A percentile compares a stretch with the other conserved stretches of the same genome.
phyloP scores from a whole-genome alignment of 2,113 vertebrate genomes.

The Alexandromys fortis region DNA sequence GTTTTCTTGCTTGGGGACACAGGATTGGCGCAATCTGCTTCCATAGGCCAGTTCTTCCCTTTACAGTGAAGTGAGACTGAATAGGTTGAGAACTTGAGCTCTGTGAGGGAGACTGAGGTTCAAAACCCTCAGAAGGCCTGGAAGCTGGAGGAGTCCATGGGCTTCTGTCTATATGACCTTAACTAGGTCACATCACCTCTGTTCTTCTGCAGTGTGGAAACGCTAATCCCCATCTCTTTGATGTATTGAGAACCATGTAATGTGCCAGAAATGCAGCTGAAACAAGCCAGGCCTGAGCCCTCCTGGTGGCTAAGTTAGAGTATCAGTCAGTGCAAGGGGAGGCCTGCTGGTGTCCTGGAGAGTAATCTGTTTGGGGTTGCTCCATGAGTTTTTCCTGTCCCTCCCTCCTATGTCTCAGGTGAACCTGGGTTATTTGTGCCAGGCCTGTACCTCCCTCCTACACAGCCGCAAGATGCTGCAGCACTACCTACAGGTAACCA shows the following conservation, averaged over 20 bases:
- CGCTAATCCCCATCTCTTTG: neutral
- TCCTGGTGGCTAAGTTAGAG: neutral
- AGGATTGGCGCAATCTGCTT: neutral
- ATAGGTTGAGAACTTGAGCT: neutral
- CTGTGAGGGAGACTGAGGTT: neutral
- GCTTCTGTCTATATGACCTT: neutral
- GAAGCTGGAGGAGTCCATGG: neutral
- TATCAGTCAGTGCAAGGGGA: neutral
- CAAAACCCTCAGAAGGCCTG: neutral
- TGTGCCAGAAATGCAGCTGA: neutral
- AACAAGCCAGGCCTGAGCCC: neutral
- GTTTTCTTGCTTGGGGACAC: neutral
- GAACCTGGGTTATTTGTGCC: conserved; percentile 96
- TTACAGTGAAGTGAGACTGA: neutral
- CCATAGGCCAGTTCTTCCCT: neutral
- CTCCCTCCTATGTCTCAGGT: conserved; percentile 86
- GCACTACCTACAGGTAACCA: conserved; percentile 95
- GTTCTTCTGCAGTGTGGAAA: neutral
- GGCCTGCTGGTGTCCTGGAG: neutral
- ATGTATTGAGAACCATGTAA: no score
- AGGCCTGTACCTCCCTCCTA: conserved; percentile 97
- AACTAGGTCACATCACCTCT: neutral
- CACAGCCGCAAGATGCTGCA: conserved; percentile 99
- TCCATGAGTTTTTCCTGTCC: neutral
- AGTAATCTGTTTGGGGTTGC: neutral